Conservation (phyloP, 1,140 invertebrate species). For the Tyrophagus putrescentiae region DNA sequence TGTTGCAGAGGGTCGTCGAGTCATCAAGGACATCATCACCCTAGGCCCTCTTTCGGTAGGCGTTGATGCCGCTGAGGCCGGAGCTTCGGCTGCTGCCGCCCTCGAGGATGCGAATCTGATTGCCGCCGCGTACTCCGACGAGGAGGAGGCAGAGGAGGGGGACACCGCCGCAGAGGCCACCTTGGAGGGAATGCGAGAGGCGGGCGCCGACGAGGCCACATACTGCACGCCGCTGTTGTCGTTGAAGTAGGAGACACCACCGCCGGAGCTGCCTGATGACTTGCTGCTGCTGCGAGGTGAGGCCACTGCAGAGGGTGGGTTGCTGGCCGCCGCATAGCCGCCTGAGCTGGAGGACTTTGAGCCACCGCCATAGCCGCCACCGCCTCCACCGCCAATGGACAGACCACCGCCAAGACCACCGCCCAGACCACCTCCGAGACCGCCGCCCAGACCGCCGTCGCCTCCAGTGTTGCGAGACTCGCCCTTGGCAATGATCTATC, state of each 20-base stretch:
- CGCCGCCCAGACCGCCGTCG: neutral
- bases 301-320: neutral
- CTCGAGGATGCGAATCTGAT: conserved; percentile 6
- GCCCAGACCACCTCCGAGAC: conserved; percentile 10
- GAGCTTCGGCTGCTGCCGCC: conserved; percentile 2
- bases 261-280: neutral
- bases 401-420: neutral
- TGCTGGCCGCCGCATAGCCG: conserved; percentile 2
- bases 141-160: no score
- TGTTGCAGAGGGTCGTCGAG: neutral
- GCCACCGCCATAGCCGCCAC: neutral
- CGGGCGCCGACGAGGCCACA: neutral
- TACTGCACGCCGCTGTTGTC: neutral
- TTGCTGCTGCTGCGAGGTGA: neutral
- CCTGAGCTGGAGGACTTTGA: conserved; percentile 1
- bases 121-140: no score
- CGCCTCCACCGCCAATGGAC: neutral
- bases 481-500: conserved; percentile 19
- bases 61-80: conserved; percentile 1
- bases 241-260: conserved; percentile 6
- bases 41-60: conserved; percentile 5
- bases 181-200: neutral
- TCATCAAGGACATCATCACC: neutral
- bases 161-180: no score
- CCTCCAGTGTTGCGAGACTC: conserved; percentile 1